Evolutionary conservation across 2,797 vertebrate genomes (phyloP).

Genomic region (Bothrops alternatus): DNA sequence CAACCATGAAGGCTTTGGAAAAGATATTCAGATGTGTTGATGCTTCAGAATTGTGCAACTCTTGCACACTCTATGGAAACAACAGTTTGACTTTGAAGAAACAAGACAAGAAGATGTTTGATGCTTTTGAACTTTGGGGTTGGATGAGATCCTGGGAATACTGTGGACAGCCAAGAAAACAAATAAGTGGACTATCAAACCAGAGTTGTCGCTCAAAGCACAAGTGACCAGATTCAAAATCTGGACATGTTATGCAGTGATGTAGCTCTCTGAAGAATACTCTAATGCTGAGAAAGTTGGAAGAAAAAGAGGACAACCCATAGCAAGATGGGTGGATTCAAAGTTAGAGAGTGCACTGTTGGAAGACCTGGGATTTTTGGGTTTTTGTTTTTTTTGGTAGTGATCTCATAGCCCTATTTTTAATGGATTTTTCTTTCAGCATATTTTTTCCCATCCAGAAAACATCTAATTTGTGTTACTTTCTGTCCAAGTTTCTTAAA

Average conservation of each 20-base stretch:
- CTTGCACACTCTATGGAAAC: not conserved
- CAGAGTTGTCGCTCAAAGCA: not conserved
- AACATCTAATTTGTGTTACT: not conserved
- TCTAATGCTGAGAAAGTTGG: not conserved
- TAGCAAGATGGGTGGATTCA: not conserved
- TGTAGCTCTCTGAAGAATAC: not conserved
- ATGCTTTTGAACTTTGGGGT: not conserved
- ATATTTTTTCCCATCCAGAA: not conserved
- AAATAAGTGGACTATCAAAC: not conserved
- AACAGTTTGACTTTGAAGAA: not conserved
- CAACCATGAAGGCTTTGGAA: not conserved
- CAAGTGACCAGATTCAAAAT: not conserved
- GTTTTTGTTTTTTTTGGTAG: not conserved
- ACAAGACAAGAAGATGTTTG: not conserved
- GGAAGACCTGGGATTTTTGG: not conserved
- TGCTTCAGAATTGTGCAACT: not conserved
- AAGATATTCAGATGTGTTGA: not conserved
- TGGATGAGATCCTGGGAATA: not conserved
- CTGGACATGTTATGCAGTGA: not conserved
- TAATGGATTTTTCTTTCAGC: slow-evolving; percentile 1
- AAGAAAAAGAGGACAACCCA: not conserved
- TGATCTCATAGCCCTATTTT: not conserved
- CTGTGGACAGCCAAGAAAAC: not conserved
- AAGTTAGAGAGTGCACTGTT: not conserved
- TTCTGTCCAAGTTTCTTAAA: slow-evolving; percentile 7